Evolutionary conservation across 1,140 invertebrate species (phyloP).

Genomic region (Popillia japonica): DNA sequence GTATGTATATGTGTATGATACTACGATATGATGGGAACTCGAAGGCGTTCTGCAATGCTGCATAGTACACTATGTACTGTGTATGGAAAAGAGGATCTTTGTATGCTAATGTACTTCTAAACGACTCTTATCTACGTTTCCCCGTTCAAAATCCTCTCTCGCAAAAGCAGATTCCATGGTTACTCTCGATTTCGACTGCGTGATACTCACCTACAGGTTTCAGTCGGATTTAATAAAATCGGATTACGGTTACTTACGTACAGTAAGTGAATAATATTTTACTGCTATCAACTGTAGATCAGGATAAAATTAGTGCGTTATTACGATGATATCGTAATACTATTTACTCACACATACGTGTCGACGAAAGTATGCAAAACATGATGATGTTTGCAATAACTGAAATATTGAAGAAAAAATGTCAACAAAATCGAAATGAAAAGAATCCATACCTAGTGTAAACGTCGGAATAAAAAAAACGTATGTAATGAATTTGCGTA

Average conservation of each 20-base stretch:
- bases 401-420: too few relatives aligned
- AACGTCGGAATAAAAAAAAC: too few relatives aligned
- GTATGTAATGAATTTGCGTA: too few relatives aligned
- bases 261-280: neutral
- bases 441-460: too few relatives aligned
- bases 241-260: neutral
- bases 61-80: neutral
- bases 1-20: neutral
- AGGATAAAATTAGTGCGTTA: too few relatives aligned
- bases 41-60: constrained; percentile 28
- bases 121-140: constrained; percentile 30
- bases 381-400: too few relatives aligned
- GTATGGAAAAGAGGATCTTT: constrained; percentile 4
- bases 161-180: constrained; percentile 5
- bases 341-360: too few relatives aligned
- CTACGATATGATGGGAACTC: constrained; percentile 20
- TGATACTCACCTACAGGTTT: neutral
- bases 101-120: constrained; percentile 32
- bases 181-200: neutral
- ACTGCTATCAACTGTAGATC: too few relatives aligned
- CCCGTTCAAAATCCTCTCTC: constrained; percentile 29
- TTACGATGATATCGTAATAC: too few relatives aligned
- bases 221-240: neutral
- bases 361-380: too few relatives aligned
- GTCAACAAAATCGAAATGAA: too few relatives aligned